Evolutionary conservation across 2,113 vertebrate species (phyloP).

Genomic region (Carassius gibelio): DNA sequence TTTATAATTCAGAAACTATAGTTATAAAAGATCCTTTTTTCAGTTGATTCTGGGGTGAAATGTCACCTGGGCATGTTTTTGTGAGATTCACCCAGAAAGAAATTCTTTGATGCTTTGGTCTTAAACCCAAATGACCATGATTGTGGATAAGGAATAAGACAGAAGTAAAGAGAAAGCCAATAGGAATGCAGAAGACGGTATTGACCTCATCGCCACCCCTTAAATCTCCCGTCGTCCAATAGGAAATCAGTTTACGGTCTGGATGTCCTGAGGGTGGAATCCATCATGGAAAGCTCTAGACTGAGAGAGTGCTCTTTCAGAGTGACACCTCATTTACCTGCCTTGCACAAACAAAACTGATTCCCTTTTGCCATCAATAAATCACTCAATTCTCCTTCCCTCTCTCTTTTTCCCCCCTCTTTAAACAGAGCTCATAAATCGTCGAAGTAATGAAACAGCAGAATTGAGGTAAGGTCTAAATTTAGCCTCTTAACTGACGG

Average conservation of each 20-base stretch:
- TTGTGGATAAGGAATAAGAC: neutral
- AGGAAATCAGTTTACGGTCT: conserved; percentile 36
- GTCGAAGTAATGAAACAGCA: conserved; percentile 49
- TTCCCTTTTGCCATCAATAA: conserved; percentile 58
- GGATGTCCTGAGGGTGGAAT: conserved; percentile 52
- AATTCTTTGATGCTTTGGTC: neutral
- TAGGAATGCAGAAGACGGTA: neutral
- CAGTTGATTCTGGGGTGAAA: neutral
- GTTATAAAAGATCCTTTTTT: neutral
- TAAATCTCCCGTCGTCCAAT: conserved; percentile 34
- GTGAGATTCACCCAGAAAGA: neutral
- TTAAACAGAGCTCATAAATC: conserved; percentile 47
- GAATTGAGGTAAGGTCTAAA: conserved; percentile 36
- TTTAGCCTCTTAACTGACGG: conserved; percentile 14
- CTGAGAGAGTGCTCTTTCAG: conserved; percentile 47
- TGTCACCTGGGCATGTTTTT: neutral
- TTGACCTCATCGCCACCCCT: conserved; percentile 39
- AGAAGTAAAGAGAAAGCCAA: neutral
- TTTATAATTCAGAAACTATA: neutral
- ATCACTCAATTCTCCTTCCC: conserved; percentile 50
- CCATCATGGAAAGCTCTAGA: conserved; percentile 50
- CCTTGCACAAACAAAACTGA: conserved; percentile 58
- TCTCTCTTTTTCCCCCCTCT: conserved; percentile 11
- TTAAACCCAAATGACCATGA: neutral
- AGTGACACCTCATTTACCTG: conserved; percentile 60